Evolutionary conservation across 1,140 invertebrate species (phyloP), one percentile per base, ranked within the genome.

Genomic region (Berghia stephanieae): DNA sequence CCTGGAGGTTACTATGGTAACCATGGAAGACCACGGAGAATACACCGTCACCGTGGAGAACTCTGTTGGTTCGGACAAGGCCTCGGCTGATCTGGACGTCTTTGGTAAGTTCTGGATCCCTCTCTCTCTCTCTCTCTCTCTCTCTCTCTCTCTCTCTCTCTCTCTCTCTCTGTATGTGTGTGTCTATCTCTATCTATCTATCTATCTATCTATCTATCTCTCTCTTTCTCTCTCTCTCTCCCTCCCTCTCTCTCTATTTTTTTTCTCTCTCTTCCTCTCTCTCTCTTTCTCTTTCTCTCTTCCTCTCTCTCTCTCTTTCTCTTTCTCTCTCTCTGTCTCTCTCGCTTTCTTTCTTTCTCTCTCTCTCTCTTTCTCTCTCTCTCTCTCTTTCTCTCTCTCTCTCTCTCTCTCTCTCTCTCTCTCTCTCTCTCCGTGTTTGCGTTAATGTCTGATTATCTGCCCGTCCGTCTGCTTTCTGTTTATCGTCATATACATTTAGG

Each of bases 21-120:
- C 94, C 66, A 94, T 94, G 21, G 95, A 96, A 31, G 96, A 98
- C 89, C 95, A 97, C 88, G 96, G 96, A 73, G 95, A 96, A 89
- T 98, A 98, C 87, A 96, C 95, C 0, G 98, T 96, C 88, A 95
- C 93, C 67, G 96, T 96, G 13, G 92, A 94, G 77, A 98, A 98
- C 88, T 94, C 95, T 85, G 96, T 95, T 83, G 96, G 96, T 44
- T 78, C 75, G 36, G 81, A 79, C 36, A 75, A 80, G 46, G 83
- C 82, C 13, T 57, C 81, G 4, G 85, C 84, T 36, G 85, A 86
- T 55, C 82, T 88, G 5, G 84, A 86, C 42, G 85, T 88, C 10
- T 85, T 84, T 81, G 85, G 86, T 88, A 77, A 83, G 84, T 81
- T 43, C 10, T 49, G 46, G n/a, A n/a, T 49, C n/a, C n/a, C n/a